Percentiles rank a stretch among this genome's conserved stretches.
These are phyloP conservation scores for Drosophila mimetica DNA, from an alignment of 2,888 invertebrate genomes.

Conservation along the genomic window DNA sequence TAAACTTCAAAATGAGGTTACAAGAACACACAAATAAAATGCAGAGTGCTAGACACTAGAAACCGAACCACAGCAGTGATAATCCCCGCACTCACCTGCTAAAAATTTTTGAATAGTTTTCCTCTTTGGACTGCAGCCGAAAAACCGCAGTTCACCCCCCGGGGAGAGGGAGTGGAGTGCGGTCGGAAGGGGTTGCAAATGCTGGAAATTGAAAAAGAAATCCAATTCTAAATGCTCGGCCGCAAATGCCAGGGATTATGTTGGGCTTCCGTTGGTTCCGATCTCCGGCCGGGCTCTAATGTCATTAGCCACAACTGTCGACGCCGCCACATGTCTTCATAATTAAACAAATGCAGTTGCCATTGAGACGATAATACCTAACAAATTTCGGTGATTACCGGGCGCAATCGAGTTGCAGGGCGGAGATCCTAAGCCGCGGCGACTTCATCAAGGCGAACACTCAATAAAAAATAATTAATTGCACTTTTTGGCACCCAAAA, in stretches of 20 bases:
- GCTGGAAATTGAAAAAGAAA: slow-evolving; percentile 44
- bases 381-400: slow-evolving; percentile 72
- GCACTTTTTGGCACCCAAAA: slow-evolving; percentile 66
- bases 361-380: slow-evolving; percentile 65
- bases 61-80: slow-evolving; percentile 4
- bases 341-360: slow-evolving; percentile 62
- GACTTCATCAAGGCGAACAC: slow-evolving; percentile 47
- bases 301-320: slow-evolving; percentile 76
- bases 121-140: slow-evolving; percentile 10
- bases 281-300: slow-evolving; percentile 45
- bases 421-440: background rate
- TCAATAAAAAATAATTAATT: slow-evolving; percentile 78
- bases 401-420: background rate
- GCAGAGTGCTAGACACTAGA: slow-evolving; percentile 1
- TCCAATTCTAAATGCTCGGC: slow-evolving; percentile 53
- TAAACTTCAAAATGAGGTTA: slow-evolving; percentile 38
- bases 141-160: slow-evolving; percentile 16
- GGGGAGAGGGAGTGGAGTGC: background rate
- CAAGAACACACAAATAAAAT: slow-evolving; percentile 1
- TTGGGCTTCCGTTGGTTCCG: slow-evolving; percentile 53
- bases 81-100: slow-evolving; percentile 24
- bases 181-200: slow-evolving; percentile 28
- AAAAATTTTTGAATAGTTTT: slow-evolving; percentile 16
- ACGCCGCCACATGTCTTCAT: slow-evolving; percentile 72
- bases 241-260: slow-evolving; percentile 71